These are phyloP conservation scores for Brevimyrus niger DNA, from an alignment of 2,113 vertebrate genomes.

Conservation along the genomic window DNA sequence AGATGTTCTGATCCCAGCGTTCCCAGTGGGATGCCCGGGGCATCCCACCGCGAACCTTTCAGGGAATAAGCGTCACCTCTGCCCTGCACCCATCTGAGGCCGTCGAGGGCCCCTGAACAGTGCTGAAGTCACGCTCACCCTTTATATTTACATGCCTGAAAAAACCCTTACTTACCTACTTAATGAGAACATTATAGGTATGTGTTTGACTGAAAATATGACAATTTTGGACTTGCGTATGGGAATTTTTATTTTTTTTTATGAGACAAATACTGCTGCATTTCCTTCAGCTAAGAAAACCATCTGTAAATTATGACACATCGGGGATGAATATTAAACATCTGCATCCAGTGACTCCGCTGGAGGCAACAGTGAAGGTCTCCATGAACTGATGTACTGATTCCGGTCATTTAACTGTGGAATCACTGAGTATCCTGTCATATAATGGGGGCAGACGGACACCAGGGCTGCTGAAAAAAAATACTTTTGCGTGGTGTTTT, in stretches of 20 bases:
- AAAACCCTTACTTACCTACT: neutral
- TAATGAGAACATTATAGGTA: neutral
- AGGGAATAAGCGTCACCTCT: neutral
- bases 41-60: neutral
- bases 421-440: neutral
- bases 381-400: neutral
- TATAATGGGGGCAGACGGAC: neutral
- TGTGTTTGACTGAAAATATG: neutral
- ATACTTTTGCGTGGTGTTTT: neutral
- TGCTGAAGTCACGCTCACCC: neutral
- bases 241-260: neutral
- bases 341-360: neutral
- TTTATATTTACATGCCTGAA: neutral
- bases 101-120: neutral
- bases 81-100: neutral
- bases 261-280: neutral
- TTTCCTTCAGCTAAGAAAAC: neutral
- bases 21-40: neutral
- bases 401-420: neutral
- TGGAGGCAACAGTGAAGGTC: neutral
- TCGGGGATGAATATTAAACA: neutral
- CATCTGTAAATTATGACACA: neutral
- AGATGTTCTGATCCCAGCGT: conserved; percentile 19
- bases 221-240: neutral
- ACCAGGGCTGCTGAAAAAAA: neutral